These are phyloP conservation scores for Holothuria scabra DNA, from an alignment of 53 echinoderm and acorn worm species.

Conservation along the genomic window DNA sequence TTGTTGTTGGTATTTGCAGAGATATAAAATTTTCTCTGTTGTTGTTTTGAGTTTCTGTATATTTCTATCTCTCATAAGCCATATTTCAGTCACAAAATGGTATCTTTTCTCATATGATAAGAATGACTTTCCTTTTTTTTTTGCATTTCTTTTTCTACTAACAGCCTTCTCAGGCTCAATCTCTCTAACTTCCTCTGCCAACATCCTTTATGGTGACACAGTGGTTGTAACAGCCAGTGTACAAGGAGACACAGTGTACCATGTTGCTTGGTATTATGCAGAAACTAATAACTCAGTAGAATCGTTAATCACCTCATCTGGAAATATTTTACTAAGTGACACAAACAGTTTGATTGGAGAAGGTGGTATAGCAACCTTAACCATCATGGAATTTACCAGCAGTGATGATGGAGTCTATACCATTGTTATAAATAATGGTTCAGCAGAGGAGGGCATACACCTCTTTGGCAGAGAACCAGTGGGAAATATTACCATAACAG, in stretches of 20 bases:
- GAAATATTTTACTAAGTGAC: conserved; percentile 3
- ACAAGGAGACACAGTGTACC: not conserved
- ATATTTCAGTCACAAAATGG: too few species aligned
- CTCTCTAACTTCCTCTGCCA: not conserved
- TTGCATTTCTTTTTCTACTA: not conserved
- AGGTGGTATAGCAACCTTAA: conserved; percentile 15
- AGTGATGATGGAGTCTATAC: not conserved
- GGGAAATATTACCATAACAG: not conserved
- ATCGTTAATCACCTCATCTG: not conserved
- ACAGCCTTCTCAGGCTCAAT: conserved; percentile 20
- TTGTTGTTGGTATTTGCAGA: too few species aligned
- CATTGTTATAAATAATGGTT: not conserved
- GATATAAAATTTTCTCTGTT: too few species aligned
- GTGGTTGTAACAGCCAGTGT: conserved; percentile 5
- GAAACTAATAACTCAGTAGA: not conserved
- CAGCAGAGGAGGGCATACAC: too few species aligned
- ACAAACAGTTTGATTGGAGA: not conserved
- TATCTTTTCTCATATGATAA: too few species aligned
- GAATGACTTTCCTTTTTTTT: too few species aligned
- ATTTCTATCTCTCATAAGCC: too few species aligned
- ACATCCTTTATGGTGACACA: conserved; percentile 5
- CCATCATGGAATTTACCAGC: not conserved
- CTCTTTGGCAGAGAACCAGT: too few species aligned
- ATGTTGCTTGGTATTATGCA: not conserved
- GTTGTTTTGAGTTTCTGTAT: too few species aligned